Evolutionary conservation across 2,888 invertebrate species (phyloP).

Genomic region (Ryuthela nishihirai): DNA sequence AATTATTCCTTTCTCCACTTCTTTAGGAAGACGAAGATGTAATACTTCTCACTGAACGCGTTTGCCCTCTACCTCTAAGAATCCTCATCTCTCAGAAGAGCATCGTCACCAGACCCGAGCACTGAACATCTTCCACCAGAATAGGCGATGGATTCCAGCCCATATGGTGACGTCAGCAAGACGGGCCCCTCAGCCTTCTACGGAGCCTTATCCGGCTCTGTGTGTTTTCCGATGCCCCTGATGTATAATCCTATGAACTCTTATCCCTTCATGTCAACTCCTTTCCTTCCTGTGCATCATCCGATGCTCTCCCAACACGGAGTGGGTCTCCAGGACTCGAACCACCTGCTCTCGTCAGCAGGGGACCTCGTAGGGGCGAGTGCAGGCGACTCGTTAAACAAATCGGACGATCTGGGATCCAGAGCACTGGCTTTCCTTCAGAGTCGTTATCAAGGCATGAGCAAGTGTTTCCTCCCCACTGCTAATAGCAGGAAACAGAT

Average conservation of each 20-base stretch:
- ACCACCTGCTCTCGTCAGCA: conserved; percentile 6
- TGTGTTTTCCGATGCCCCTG: conserved; percentile 31
- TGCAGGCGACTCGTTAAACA: conserved; percentile 1
- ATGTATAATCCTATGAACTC: conserved; percentile 38
- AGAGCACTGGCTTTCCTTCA: conserved; percentile 21
- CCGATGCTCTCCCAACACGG: conserved; percentile 23
- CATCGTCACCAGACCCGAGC: too few species aligned
- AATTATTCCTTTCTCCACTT: too few species aligned
- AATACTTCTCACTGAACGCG: too few species aligned
- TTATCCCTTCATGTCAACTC: conserved; percentile 25
- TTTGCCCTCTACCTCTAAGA: too few species aligned
- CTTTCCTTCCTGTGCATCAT: conserved; percentile 30
- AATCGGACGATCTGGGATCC: conserved; percentile 8
- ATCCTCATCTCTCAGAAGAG: too few species aligned
- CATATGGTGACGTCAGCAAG: conserved; percentile 25
- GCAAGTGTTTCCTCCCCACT: conserved; percentile 15
- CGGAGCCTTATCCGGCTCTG: conserved; percentile 25
- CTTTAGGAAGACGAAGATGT: too few species aligned
- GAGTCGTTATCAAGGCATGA: conserved; percentile 20
- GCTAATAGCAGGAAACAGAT: neutral
- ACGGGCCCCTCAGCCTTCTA: conserved; percentile 24
- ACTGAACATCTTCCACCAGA: too few species aligned
- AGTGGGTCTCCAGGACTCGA: conserved; percentile 10
- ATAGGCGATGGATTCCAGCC: conserved; percentile 26
- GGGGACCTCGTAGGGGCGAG: conserved; percentile 2